Evolutionary conservation across 2,113 vertebrate genomes (phyloP).

Genomic region (Apodemus speciosus): DNA sequence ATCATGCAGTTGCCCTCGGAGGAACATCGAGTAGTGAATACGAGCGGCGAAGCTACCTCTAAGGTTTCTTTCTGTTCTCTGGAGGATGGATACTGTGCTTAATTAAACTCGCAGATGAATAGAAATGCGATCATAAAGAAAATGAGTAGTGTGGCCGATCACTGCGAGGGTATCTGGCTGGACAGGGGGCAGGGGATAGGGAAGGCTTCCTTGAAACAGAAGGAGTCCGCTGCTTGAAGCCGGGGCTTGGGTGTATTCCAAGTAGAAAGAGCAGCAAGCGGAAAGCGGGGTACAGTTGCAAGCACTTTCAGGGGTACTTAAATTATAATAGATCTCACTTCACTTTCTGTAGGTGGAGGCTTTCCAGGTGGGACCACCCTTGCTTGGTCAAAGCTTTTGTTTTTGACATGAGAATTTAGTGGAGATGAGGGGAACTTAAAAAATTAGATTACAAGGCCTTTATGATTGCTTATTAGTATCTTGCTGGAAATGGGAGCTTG

Average conservation of each 20-base stretch:
- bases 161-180: neutral
- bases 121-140: neutral
- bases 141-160: neutral
- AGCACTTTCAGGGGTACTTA: neutral
- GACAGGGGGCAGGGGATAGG: neutral
- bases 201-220: neutral
- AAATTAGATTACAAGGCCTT: neutral
- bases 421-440: neutral
- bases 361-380: conserved; percentile 2
- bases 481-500: neutral
- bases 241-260: neutral
- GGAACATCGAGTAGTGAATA: neutral
- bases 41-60: neutral
- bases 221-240: neutral
- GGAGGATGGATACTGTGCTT: neutral
- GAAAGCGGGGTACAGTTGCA: neutral
- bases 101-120: neutral
- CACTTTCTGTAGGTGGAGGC: neutral
- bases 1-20: neutral
- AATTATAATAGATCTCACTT: neutral
- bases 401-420: neutral
- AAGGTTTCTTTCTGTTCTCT: neutral
- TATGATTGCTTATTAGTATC: neutral
- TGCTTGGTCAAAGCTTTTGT: neutral
- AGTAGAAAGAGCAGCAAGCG: neutral